phyloP scores from a whole-genome alignment of 2,888 invertebrate genomes.

The Volucella bombylans region DNA sequence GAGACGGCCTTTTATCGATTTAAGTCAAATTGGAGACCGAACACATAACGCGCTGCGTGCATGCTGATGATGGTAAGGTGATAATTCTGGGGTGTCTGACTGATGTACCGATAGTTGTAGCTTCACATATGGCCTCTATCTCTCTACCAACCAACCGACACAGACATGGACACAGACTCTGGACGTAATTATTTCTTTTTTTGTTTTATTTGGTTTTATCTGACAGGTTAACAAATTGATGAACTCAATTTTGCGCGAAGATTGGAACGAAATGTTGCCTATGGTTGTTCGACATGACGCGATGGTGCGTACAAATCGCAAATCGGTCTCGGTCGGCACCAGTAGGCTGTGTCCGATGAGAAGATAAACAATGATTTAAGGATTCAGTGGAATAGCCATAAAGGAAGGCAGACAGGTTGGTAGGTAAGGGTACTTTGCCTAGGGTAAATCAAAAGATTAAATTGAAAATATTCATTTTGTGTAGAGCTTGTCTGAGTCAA shows the following conservation, averaged over 20 bases:
- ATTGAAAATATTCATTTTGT: conserved; percentile 65
- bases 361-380: conserved; percentile 71
- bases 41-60: conserved; percentile 46
- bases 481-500: conserved; percentile 39
- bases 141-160: too few relatives aligned
- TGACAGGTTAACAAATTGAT: conserved; percentile 73
- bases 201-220: conserved; percentile 70
- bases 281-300: not conserved
- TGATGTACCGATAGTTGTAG: conserved; percentile 35
- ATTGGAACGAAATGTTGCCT: conserved; percentile 41
- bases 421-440: conserved; percentile 12
- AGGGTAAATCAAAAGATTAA: conserved; percentile 58
- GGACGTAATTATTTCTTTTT: conserved; percentile 63
- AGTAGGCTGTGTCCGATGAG: conserved; percentile 53
- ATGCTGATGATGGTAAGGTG: conserved; percentile 66
- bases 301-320: conserved; percentile 47
- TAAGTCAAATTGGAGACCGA: conserved; percentile 68
- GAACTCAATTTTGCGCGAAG: conserved; percentile 67
- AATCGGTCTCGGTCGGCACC: conserved; percentile 58
- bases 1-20: conserved; percentile 72
- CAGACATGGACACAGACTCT: conserved; percentile 34
- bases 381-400: conserved; percentile 54
- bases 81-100: conserved; percentile 70
- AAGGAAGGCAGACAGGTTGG: not conserved
- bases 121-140: conserved; percentile 27